Conservation (phyloP, 2,797 vertebrate genomes). For the Enteromius trimaculatus region DNA sequence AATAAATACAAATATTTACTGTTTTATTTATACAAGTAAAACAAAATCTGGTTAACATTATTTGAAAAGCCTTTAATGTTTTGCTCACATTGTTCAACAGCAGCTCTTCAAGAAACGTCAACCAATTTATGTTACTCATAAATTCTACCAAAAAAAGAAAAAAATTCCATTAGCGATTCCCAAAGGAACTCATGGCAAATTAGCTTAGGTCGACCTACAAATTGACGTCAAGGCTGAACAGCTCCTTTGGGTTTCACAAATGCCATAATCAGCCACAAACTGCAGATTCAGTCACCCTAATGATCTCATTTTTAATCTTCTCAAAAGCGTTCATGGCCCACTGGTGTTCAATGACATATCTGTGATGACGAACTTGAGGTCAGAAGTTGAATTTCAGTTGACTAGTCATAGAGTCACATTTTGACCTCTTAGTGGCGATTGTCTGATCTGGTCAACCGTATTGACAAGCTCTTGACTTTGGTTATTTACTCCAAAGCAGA, state of each 20-base stretch:
- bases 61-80: neutral
- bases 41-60: neutral
- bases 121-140: constrained; percentile 1
- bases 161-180: neutral
- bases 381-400: neutral
- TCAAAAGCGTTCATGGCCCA: constrained; percentile 37
- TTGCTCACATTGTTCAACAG: constrained; percentile 18
- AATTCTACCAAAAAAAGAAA: neutral
- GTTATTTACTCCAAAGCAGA: constrained; percentile 3
- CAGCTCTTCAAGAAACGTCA: neutral
- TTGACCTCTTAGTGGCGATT: constrained; percentile 18
- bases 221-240: constrained; percentile 11
- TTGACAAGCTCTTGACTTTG: constrained; percentile 1
- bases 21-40: neutral
- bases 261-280: constrained; percentile 30
- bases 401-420: constrained; percentile 18
- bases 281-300: constrained; percentile 11
- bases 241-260: constrained; percentile 15
- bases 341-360: constrained; percentile 33
- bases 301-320: constrained; percentile 29
- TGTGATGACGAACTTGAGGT: constrained; percentile 31
- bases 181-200: constrained; percentile 12
- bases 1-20: neutral
- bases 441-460: neutral
- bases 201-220: constrained; percentile 13